Conservation (phyloP, 1,140 invertebrate species). For the Megalonaias nervosa region DNA sequence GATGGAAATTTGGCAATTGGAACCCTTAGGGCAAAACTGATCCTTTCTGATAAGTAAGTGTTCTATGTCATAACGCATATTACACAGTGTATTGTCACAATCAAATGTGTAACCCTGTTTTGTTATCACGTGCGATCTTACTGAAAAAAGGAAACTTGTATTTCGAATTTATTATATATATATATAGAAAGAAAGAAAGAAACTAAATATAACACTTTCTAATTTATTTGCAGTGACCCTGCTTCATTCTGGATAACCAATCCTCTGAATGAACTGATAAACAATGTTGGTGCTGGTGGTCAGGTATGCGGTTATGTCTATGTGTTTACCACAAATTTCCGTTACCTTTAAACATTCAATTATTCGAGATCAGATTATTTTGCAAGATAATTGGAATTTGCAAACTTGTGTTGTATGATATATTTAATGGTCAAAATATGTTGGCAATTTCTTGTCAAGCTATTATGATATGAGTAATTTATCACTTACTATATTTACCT, state of each 20-base stretch:
- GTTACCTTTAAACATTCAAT: not conserved
- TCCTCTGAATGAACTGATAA: constrained; percentile 29
- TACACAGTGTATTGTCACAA: not conserved
- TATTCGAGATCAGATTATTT: no score
- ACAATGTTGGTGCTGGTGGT: constrained; percentile 44
- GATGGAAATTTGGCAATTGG: constrained; percentile 53
- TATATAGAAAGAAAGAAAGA: not conserved
- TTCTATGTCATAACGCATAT: not conserved
- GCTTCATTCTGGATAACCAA: constrained; percentile 41
- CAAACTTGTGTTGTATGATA: no score
- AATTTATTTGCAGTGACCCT: constrained; percentile 24
- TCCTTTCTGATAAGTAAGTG: constrained; percentile 21
- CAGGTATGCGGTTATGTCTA: constrained; percentile 7
- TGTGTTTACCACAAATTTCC: not conserved
- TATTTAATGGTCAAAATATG: no score
- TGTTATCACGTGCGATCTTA: not conserved
- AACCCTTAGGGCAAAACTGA: constrained; percentile 26
- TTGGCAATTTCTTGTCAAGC: no score
- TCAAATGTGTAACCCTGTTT: not conserved
- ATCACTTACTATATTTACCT: no score
- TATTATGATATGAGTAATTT: no score
- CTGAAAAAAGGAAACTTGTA: not conserved
- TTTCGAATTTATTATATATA: no score
- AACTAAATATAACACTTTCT: not conserved
- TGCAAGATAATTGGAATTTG: no score